These are phyloP conservation scores for Perizoma affinitatum DNA, from an alignment of 2,888 invertebrate species.

Conservation along the genomic window DNA sequence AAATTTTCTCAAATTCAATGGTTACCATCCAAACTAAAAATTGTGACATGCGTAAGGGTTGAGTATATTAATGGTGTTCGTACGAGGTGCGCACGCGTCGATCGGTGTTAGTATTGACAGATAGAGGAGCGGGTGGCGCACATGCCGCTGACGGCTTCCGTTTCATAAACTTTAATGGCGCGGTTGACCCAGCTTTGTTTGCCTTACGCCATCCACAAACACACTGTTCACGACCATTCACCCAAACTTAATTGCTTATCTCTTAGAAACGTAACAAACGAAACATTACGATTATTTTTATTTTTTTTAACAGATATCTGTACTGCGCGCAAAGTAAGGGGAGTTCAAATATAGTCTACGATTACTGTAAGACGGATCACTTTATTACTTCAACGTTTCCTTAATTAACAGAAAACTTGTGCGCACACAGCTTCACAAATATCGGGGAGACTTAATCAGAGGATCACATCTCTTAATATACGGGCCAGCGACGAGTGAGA, in stretches of 20 bases:
- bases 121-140: constrained; percentile 68
- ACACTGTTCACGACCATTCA: constrained; percentile 61
- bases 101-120: constrained; percentile 68
- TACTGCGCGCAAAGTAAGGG: constrained; percentile 14
- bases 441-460: constrained; percentile 79
- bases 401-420: constrained; percentile 78
- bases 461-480: constrained; percentile 83
- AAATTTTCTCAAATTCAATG: too few species aligned
- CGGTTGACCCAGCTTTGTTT: constrained; percentile 83
- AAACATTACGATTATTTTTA: constrained; percentile 27
- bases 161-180: constrained; percentile 81
- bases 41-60: constrained; percentile 21
- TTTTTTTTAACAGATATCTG: constrained; percentile 26
- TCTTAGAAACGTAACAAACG: constrained; percentile 37
- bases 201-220: constrained; percentile 73
- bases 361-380: constrained; percentile 37
- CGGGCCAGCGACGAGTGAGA: constrained; percentile 80
- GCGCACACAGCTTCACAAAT: constrained; percentile 62
- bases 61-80: constrained; percentile 16
- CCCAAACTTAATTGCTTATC: constrained; percentile 72
- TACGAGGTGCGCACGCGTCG: constrained; percentile 60
- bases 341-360: constrained; percentile 30
- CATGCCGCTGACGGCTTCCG: constrained; percentile 80
- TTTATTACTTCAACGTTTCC: constrained; percentile 53
- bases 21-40: too few species aligned